phyloP scores from a whole-genome alignment of 2,797 vertebrate genomes.

The Danio jaintianensis region DNA sequence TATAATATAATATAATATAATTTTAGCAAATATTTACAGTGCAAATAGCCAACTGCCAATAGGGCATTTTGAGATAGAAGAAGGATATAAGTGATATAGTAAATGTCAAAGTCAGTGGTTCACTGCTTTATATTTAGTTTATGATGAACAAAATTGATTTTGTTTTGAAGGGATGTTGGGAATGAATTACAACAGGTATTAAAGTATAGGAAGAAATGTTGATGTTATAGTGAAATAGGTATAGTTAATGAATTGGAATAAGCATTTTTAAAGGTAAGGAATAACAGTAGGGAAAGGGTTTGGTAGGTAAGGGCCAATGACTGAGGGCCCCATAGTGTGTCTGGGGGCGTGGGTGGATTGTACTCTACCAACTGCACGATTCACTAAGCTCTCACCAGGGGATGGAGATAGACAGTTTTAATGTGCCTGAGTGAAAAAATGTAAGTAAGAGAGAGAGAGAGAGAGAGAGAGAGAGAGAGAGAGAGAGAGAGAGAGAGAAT shows the following conservation, averaged over 20 bases:
- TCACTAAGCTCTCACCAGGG: slow-evolving; percentile 64
- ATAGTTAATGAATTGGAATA: slow-evolving; percentile 57
- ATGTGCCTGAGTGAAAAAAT: slow-evolving; percentile 45
- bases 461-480: no score
- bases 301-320: slow-evolving; percentile 62
- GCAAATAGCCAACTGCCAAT: background rate
- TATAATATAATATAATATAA: no score
- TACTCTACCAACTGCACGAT: slow-evolving; percentile 62
- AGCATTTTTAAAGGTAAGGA: slow-evolving; percentile 51
- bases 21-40: background rate
- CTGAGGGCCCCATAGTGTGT: slow-evolving; percentile 50
- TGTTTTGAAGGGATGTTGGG: background rate
- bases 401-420: slow-evolving; percentile 48
- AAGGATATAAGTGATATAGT: background rate
- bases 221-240: slow-evolving; percentile 51
- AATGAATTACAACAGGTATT: slow-evolving; percentile 42
- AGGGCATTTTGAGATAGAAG: background rate
- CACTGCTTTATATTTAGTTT: background rate
- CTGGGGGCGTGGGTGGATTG: slow-evolving; percentile 40
- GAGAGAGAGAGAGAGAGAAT: slow-evolving; percentile 11
- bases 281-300: slow-evolving; percentile 54
- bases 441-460: no score
- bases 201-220: slow-evolving; percentile 48
- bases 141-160: slow-evolving; percentile 9
- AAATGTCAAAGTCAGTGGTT: background rate